Base-by-base conservation (phyloP, 1,140 invertebrate genomes). In the Trachymyrmex cornetzi region DNA sequence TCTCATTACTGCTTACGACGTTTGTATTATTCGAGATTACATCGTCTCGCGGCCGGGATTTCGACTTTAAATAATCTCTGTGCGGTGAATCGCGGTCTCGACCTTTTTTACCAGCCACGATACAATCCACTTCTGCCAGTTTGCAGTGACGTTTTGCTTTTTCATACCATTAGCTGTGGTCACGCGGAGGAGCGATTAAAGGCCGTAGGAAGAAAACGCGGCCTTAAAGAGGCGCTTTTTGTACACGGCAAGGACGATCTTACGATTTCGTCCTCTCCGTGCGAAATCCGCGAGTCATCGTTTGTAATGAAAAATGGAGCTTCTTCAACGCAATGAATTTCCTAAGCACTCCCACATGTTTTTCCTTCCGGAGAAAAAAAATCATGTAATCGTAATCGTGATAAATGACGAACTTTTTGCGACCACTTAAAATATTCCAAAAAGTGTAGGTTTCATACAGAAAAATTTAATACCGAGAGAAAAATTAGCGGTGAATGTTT, bases 91-190 rank as follows among this genome's bases (percentile, higher is more conserved):
- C 50, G 34, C 34, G 14, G 34, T 77, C 14, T 34, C 19, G 57
- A 44, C n/a, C 14, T 16, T 64, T 85, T 57, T 66, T 30, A 38
- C 24, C 22, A 4, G n/a, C 24, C 16, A 44, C 38, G 72, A 67
- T 77, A 38, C 53, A 79, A 85, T 27, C 61, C 22, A 80, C 64
- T 88, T 77, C 61, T 61, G 30, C 24, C 71, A 72, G n/a, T 53
- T 16, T 34, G 7, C 24, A 22, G 50, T 66, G 53, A 81, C 67
- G 38, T 44, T 38, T 84, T 38, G n/a, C 38, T 84, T 71, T 67
- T 30, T 77, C 71, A 50, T 22, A 48, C 77, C 48, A 89, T 87
- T 88, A 88, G 16, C 61, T 24, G 44, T 19, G 14, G 44, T 75
- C 63, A 55, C 50, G 53, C 59, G 57, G 16, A 67, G 19, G 22